Conservation (phyloP, 2,888 invertebrate genomes). For the Nephrotoma appendiculata region DNA sequence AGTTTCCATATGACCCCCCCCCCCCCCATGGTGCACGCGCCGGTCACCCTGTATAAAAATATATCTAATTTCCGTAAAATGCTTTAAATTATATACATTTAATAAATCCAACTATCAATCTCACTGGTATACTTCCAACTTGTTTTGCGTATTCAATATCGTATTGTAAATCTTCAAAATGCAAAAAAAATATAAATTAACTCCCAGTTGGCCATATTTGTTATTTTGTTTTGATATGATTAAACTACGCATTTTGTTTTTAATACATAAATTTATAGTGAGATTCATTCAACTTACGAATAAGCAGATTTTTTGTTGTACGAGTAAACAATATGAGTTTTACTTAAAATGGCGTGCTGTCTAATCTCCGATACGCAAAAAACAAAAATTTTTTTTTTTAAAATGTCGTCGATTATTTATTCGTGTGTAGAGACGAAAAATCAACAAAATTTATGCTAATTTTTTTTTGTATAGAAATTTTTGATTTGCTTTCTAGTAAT, state of each 20-base stretch:
- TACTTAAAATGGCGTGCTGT: background rate
- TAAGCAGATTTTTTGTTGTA: background rate
- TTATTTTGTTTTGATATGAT: background rate
- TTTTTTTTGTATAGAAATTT: background rate
- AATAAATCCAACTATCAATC: too few species aligned
- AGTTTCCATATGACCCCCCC: too few species aligned
- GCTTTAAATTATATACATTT: too few species aligned
- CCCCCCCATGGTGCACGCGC: too few species aligned
- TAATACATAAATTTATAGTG: background rate
- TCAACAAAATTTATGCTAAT: background rate
- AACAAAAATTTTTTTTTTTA: background rate
- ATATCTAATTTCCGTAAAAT: too few species aligned
- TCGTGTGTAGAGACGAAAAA: background rate
- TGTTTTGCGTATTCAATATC: too few species aligned
- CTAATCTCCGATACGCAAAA: background rate
- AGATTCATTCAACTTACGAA: background rate
- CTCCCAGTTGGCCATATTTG: background rate
- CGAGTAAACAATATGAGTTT: background rate
- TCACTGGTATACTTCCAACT: too few species aligned
- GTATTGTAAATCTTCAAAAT: background rate
- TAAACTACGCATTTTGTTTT: background rate
- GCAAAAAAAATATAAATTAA: background rate
- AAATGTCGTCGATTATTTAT: background rate
- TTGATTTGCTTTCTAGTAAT: background rate
- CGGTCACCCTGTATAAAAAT: too few species aligned